A percentile compares a stretch with the other conserved stretches of the same genome.
Evolutionary conservation across 1,140 invertebrate genomes (phyloP).

Genomic region (Triops longicaudatus): DNA sequence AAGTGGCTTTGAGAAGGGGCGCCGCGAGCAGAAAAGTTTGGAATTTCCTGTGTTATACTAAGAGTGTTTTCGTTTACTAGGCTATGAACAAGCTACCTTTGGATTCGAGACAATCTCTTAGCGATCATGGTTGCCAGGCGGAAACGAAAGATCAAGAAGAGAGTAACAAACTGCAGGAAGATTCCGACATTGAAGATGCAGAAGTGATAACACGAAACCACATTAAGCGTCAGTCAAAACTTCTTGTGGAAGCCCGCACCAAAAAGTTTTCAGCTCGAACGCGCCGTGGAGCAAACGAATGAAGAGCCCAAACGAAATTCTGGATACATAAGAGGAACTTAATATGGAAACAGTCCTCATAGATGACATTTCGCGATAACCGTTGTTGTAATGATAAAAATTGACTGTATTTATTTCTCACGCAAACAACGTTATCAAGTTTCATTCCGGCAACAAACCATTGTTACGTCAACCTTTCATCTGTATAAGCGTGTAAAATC

Average conservation of each 20-base stretch:
- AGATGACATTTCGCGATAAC: no score
- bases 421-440: constrained; percentile 1
- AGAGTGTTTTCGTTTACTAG: not conserved
- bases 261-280: constrained; percentile 22
- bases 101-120: not conserved
- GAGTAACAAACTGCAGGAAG: not conserved
- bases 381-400: not conserved
- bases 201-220: constrained; percentile 22
- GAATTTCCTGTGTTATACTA: no score
- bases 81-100: not conserved
- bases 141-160: not conserved
- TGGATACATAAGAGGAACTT: no score
- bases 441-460: not conserved
- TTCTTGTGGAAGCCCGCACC: constrained; percentile 25
- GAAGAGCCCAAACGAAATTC: no score
- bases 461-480: constrained; percentile 40
- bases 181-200: constrained; percentile 25
- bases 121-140: not conserved
- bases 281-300: constrained; percentile 2
- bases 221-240: constrained; percentile 24
- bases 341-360: no score
- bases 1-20: no score
- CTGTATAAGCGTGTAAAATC: constrained; percentile 69
- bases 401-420: constrained; percentile 1
- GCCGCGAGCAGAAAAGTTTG: no score